A percentile compares a stretch with the other conserved stretches of the same genome.
phyloP scores from a whole-genome alignment of 2,797 vertebrate genomes.

The Liasis olivaceus region DNA sequence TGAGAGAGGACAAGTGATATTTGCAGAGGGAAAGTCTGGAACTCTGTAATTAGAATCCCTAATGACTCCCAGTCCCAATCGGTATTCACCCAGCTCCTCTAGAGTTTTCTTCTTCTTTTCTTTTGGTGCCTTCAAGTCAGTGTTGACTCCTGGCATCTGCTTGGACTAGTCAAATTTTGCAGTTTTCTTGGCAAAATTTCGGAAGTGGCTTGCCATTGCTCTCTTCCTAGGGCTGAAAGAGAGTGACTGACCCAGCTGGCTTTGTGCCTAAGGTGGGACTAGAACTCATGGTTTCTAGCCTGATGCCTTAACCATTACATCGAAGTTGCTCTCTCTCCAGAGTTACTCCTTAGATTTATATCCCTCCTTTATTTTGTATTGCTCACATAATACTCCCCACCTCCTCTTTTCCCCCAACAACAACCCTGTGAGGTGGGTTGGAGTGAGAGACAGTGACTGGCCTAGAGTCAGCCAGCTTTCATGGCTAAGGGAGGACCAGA shows the following conservation, averaged over 20 bases:
- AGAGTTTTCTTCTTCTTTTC: background rate
- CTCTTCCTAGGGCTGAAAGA: background rate
- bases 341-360: too few species aligned
- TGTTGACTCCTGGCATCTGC: background rate
- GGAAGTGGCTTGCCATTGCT: background rate
- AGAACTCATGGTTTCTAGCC: background rate
- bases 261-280: background rate
- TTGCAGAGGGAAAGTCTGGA: background rate
- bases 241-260: background rate
- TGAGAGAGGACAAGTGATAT: background rate
- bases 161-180: background rate
- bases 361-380: too few species aligned
- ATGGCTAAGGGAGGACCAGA: too few species aligned
- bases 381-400: too few species aligned
- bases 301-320: background rate
- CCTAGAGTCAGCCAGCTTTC: too few species aligned
- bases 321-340: too few species aligned
- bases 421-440: too few species aligned
- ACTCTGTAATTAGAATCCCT: background rate
- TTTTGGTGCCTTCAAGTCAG: background rate
- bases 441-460: too few species aligned
- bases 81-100: background rate
- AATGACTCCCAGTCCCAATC: background rate
- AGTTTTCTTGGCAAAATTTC: background rate
- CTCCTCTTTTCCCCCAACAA: too few species aligned